Evolutionary conservation across 2,888 invertebrate genomes (phyloP), one percentile per base, ranked within the genome.

Genomic region (Baccha elongata): DNA sequence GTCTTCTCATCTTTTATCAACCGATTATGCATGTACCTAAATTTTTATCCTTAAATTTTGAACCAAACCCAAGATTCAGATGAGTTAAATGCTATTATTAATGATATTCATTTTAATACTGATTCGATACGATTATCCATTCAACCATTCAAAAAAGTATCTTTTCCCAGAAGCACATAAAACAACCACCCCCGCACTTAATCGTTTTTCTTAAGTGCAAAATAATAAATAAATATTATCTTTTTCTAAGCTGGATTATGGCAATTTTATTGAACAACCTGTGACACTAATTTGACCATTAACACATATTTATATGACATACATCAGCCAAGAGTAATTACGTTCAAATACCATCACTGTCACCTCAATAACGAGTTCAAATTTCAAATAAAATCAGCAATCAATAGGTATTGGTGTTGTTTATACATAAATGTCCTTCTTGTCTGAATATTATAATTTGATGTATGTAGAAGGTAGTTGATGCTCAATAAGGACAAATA

Each of bases 331-430:
- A 55, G 23, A 42, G 55, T 65, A 71, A 65, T 78, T 65, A 71
- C 52, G 26, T 60, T 26, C 52, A 52, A 42, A 52, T 62, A 52
- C n/a, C 44, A 37, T 75, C 35, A 40, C 73, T 53, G 53, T 68
- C 71, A 29, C 64, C 53, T 42, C 19, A 42, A 60, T 42, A 58
- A 60, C 37, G 40, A 69, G 71, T 60, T 81, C 71, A 60, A 81
- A 81, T 81, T 75, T 75, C 81, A 71, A 75, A 81, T 71, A 60
- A 65, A 71, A 81, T 75, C 65, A 75, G 55, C 62, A 69, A 80
- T 75, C 75, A 71, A 81, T 75, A 81, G n/a, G n/a, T n/a, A n/a
- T n/a, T n/a, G n/a, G n/a, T n/a, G n/a, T n/a, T n/a, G n/a, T n/a
- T n/a, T n/a, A n/a, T n/a, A n/a, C n/a, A n/a, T n/a, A n/a, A 42